Base-by-base conservation (phyloP, 2,113 vertebrate species). In the Seriola dumerili region DNA sequence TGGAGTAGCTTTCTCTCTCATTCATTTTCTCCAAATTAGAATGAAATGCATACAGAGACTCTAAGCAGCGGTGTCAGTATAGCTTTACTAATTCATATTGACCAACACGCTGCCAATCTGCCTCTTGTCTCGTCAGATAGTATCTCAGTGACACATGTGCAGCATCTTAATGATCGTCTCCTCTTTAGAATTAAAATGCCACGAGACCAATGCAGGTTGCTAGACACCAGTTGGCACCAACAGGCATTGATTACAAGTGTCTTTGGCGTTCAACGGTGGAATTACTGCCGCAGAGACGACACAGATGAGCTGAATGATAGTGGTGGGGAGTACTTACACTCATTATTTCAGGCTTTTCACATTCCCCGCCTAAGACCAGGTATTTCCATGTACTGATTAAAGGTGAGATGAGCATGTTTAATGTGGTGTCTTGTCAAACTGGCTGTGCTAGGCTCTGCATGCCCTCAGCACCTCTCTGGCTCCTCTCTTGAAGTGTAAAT, bases 401-500 rank as follows among this genome's bases (percentile, higher is more conserved):
- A 90, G 91, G 91, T 90, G 83, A 92, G 85, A 89, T 85, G 89
- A 93, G 90, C 78, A 75, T 91, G 91, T 94, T 93, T 90, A 82
- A 83, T 32, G 55, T 61, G 65, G 83, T 65, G 76, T 88, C 93
- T 93, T 88, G 84, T 92, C 80, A 81, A 82, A 68, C 86, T 58
- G 84, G 70, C 88, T 87, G 83, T 83, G 88, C 80, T 42, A 8
- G 81, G 85, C 85, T 89, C 90, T 44, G 76, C 85, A 85, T 73
- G 84, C 91, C 89, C 86, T 89, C 80, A 83, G 73, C 90, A 87
- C 85, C 86, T 92, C 84, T 88, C 78, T 29, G 78, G 88, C 86
- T 88, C 80, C 63, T 83, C 93, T 92, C 92, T 94, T 95, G 93
- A 94, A 93, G 94, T 95, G 93, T 92, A 95, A 95, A 95, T 95